Evolutionary conservation across 2,888 invertebrate species (phyloP).

Genomic region (Acanthosepion esculentum): DNA sequence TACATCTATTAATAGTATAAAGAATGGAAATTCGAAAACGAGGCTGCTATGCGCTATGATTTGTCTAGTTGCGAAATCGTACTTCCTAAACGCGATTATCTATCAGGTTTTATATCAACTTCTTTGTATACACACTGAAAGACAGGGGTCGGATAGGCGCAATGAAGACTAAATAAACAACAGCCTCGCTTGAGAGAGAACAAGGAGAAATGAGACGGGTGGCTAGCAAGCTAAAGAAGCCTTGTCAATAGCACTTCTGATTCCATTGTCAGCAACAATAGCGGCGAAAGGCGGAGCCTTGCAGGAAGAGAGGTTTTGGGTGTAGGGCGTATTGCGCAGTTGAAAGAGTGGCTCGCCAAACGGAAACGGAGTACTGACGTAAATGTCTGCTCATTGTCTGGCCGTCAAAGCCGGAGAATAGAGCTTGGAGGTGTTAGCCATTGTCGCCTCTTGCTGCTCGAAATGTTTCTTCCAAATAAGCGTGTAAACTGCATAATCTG

Average conservation of each 20-base stretch:
- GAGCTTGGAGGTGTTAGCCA: background rate
- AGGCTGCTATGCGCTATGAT: no score
- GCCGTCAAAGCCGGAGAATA: background rate
- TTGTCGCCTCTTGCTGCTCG: background rate
- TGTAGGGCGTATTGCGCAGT: background rate
- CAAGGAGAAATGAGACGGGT: background rate
- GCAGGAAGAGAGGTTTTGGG: no score
- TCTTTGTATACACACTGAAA: no score
- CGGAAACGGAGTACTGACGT: background rate
- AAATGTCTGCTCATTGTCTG: background rate
- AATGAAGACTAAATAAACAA: background rate
- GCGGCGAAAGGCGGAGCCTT: background rate
- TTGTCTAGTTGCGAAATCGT: no score
- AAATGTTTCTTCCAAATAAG: no score
- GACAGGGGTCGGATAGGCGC: background rate
- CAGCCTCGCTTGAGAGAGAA: background rate
- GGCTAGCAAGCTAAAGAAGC: background rate
- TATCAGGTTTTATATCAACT: no score
- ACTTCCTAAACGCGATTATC: no score
- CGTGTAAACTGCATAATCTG: no score
- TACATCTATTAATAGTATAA: no score
- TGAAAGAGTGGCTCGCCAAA: background rate
- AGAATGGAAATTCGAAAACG: no score
- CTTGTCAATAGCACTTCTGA: background rate
- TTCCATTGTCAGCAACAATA: background rate